Evolutionary conservation across 2,113 vertebrate genomes (phyloP).

Genomic region (Perca fluviatilis): DNA sequence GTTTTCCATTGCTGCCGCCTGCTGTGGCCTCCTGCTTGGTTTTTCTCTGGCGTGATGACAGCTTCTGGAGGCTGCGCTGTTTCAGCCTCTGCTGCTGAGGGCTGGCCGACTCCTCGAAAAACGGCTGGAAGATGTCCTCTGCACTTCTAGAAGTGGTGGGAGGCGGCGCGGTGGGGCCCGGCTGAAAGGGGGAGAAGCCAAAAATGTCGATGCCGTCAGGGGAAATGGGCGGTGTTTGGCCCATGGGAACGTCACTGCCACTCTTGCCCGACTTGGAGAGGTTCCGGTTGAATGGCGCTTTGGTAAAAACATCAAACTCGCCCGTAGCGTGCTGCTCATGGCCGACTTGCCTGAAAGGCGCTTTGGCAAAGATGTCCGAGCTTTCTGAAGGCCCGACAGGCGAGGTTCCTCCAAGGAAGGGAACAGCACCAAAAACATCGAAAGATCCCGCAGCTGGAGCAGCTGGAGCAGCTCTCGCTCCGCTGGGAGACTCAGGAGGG

Average conservation of each 20-base stretch:
- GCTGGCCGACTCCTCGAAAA: slow-evolving; percentile 87
- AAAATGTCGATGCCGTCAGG: slow-evolving; percentile 89
- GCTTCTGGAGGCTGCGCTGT: slow-evolving; percentile 93
- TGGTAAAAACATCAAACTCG: slow-evolving; percentile 95
- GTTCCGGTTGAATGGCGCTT: slow-evolving; percentile 94
- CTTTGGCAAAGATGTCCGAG: slow-evolving; percentile 74
- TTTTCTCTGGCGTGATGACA: slow-evolving; percentile 92
- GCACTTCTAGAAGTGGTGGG: slow-evolving; percentile 77
- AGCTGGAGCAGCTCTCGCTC: background rate
- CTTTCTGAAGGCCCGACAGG: slow-evolving; percentile 57
- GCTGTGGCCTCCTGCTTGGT: slow-evolving; percentile 88
- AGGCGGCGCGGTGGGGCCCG: slow-evolving; percentile 56
- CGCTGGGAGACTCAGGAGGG: slow-evolving; percentile 25
- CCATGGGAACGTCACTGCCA: slow-evolving; percentile 42
- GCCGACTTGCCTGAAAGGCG: slow-evolving; percentile 74
- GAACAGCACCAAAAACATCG: slow-evolving; percentile 90
- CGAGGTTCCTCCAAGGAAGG: slow-evolving; percentile 85
- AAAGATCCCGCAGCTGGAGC: background rate
- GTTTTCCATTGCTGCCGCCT: slow-evolving; percentile 88
- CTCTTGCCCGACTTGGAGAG: slow-evolving; percentile 79
- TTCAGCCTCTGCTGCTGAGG: slow-evolving; percentile 90
- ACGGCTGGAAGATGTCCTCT: slow-evolving; percentile 89
- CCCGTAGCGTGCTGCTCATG: slow-evolving; percentile 81
- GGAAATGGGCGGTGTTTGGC: slow-evolving; percentile 81
- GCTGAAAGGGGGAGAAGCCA: slow-evolving; percentile 93